Conservation (phyloP, 1,140 invertebrate species). For the Antheraea mylitta region DNA sequence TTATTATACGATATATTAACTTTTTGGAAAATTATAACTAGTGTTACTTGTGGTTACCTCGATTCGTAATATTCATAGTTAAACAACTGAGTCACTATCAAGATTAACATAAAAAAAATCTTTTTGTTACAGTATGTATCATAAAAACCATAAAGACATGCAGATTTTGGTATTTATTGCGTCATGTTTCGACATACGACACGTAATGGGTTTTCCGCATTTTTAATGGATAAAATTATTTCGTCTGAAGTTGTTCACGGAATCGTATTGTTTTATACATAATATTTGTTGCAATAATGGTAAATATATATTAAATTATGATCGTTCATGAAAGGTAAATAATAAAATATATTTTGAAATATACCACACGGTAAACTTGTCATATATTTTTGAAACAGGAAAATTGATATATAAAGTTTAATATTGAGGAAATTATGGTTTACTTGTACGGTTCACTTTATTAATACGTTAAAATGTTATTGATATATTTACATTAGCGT, state of each 20-base stretch:
- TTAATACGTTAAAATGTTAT: not conserved
- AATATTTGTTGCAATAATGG: not conserved
- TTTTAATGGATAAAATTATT: not conserved
- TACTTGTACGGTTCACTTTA: not conserved
- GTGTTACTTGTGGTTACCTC: too few relatives aligned
- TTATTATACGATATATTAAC: too few relatives aligned
- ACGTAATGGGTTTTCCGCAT: not conserved
- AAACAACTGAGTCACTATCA: not conserved
- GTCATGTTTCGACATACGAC: not conserved
- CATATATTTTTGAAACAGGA: too few relatives aligned
- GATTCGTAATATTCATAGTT: not conserved
- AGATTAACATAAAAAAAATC: not conserved
- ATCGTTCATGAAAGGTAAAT: too few relatives aligned
- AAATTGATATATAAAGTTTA: not conserved
- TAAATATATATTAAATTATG: too few relatives aligned
- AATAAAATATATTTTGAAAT: too few relatives aligned
- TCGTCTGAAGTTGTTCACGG: not conserved
- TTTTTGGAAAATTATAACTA: too few relatives aligned
- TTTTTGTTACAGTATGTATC: not conserved
- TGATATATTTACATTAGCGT: too few relatives aligned
- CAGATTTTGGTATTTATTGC: not conserved
- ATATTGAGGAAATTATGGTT: not conserved
- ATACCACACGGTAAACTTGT: too few relatives aligned
- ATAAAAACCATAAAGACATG: not conserved
- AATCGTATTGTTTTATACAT: not conserved